These are phyloP conservation scores for Anastatus disparis DNA, from an alignment of 1,140 invertebrate species.

Conservation along the genomic window DNA sequence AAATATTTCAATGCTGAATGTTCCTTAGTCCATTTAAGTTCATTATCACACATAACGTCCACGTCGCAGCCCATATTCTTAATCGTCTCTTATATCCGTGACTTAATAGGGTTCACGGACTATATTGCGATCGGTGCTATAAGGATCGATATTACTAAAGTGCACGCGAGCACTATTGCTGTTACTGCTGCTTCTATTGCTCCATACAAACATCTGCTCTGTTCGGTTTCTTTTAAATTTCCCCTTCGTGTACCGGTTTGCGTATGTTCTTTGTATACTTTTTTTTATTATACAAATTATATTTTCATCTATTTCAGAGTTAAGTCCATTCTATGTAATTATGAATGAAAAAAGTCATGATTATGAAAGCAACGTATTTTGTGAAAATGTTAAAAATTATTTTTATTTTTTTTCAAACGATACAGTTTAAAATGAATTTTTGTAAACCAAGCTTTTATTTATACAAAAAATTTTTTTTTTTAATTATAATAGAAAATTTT, in stretches of 20 bases:
- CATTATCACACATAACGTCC: conserved; percentile 19
- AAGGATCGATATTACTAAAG: conserved; percentile 31
- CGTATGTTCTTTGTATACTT: conserved; percentile 10
- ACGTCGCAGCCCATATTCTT: conserved; percentile 50
- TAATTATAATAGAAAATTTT: no score
- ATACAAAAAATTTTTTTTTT: no score
- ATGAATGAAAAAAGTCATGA: no score
- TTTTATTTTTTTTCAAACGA: no score
- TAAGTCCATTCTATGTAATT: no score
- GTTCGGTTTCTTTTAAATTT: conserved; percentile 1
- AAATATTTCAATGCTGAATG: no score
- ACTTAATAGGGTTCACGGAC: conserved; percentile 6
- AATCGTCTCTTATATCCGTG: conserved; percentile 5
- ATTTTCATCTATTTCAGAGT: no score
- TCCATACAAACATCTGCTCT: conserved; percentile 27
- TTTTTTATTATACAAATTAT: conserved; percentile 17
- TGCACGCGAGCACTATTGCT: not conserved
- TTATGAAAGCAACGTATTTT: no score
- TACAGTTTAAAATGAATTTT: no score
- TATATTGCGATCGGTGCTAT: conserved; percentile 30
- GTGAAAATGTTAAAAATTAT: no score
- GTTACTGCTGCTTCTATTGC: not conserved
- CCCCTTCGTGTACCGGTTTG: conserved; percentile 4
- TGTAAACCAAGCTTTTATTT: no score
- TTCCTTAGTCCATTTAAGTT: not conserved